phyloP scores from a whole-genome alignment of 1,140 invertebrate species.

The Hypothenemus hampei region DNA sequence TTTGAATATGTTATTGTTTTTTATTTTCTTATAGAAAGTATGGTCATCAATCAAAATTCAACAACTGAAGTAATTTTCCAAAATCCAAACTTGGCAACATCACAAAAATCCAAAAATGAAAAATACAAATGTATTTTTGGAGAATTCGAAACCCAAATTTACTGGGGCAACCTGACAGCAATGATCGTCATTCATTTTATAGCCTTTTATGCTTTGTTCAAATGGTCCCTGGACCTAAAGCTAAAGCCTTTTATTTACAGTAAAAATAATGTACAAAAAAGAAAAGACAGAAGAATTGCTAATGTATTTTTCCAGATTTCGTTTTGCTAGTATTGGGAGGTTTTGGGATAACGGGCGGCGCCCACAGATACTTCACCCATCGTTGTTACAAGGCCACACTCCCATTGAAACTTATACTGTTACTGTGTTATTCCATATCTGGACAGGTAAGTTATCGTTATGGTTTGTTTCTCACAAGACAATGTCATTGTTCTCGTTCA shows the following conservation, averaged over 20 bases:
- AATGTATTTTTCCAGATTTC: background rate
- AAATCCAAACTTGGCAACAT: too few species aligned
- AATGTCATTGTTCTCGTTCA: background rate
- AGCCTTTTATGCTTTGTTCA: background rate
- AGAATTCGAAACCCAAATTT: conserved; percentile 21
- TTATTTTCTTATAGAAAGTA: too few species aligned
- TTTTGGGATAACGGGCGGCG: conserved; percentile 68
- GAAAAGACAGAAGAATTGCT: background rate
- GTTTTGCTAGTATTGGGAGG: conserved; percentile 48
- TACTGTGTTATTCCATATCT: conserved; percentile 70
- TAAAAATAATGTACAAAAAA: background rate
- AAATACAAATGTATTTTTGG: conserved; percentile 16
- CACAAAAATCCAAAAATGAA: too few species aligned
- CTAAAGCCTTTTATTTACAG: background rate
- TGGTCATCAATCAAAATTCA: too few species aligned
- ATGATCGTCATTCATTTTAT: conserved; percentile 8
- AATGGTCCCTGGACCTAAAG: background rate
- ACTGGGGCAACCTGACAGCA: conserved; percentile 21
- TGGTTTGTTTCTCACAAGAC: background rate
- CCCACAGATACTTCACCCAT: conserved; percentile 67
- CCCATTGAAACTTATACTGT: conserved; percentile 61
- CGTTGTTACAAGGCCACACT: conserved; percentile 61
- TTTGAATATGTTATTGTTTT: too few species aligned
- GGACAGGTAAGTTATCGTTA: conserved; percentile 53
- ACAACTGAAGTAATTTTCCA: too few species aligned